Evolutionary conservation across 92 coral and sea anemone genomes (phyloP), one percentile per base, ranked within the genome.

Genomic region (Hydrozoanthus gracilis): DNA sequence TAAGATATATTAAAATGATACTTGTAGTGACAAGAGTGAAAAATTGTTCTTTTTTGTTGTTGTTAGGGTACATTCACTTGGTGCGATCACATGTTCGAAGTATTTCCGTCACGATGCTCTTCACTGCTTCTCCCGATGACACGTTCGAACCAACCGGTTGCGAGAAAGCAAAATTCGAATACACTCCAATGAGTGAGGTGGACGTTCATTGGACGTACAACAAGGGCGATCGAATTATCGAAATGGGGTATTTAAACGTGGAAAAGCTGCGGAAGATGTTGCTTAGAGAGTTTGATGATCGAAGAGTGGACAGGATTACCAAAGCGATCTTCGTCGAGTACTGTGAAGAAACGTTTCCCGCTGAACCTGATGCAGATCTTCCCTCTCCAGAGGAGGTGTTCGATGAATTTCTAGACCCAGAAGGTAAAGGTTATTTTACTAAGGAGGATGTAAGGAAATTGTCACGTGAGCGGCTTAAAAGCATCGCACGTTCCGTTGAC

Each of bases 131-230:
- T 17, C 12, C 82, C 15, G 92, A 96, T 76, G 77, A 92, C 84
- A 90, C 95, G 3, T 96, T 93, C 44, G 93, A 93, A 18, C 85
- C 91, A 35, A 78, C 79, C 17, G 98, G 99, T 50, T 96, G 99
- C 76, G 97, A 96, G 50, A 84, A 88, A 49, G 90, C 89, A 68
- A 88, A 89, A 8, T 96, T 93, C 44, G 92, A 93, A 68, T 95
- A 95, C 90, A 94, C 95, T 4, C 93, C 99, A 3, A 89, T 96
- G 86, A 95, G 98, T 62, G 87, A 93, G 44, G 95, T 93, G 1
- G 82, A 93, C 7, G 97, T 96, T n/a, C 98, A 95, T 49, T 96
- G 98, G 98, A 96, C 98, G 0, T 96, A 95, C 92, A 93, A 93
- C 60, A 96, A 96, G 61, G 99, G 98, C 10, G 99, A 96, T 83